Conservation (phyloP, 2,113 vertebrate genomes). For the Spermophilus dauricus region DNA sequence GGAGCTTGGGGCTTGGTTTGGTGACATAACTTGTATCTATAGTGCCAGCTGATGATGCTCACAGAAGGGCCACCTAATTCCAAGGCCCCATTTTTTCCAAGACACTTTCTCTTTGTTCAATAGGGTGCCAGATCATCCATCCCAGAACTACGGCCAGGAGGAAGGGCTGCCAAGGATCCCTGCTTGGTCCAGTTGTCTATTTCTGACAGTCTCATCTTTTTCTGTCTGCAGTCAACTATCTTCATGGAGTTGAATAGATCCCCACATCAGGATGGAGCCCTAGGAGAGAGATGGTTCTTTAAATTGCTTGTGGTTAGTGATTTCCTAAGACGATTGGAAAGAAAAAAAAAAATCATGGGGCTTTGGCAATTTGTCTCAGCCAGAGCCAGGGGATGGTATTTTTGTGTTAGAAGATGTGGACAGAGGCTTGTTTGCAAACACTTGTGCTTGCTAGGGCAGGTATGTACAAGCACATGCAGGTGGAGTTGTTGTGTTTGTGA, state of each 20-base stretch:
- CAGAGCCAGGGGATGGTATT: neutral
- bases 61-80: neutral
- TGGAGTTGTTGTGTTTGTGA: neutral
- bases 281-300: slow-evolving; percentile 64
- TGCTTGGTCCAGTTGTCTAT: slow-evolving; percentile 26
- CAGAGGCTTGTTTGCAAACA: neutral
- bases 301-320: slow-evolving; percentile 65
- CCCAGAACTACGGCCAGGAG: neutral
- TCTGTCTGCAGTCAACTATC: slow-evolving; percentile 26
- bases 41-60: neutral
- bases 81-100: neutral
- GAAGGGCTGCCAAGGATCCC: neutral
- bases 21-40: neutral
- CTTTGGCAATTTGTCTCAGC: neutral
- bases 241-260: slow-evolving; percentile 3
- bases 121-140: neutral
- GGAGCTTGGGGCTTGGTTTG: neutral
- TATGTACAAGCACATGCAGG: neutral
- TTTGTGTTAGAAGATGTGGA: neutral
- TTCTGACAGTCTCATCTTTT: neutral
- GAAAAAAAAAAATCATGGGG: neutral
- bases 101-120: neutral
- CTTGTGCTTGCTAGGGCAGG: neutral
- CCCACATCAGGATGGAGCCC: neutral
- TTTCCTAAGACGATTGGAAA: neutral